Percentiles rank a stretch among this genome's conserved stretches.
phyloP scores from a whole-genome alignment of 1,140 invertebrate species.

The Caerostris extrusa region DNA sequence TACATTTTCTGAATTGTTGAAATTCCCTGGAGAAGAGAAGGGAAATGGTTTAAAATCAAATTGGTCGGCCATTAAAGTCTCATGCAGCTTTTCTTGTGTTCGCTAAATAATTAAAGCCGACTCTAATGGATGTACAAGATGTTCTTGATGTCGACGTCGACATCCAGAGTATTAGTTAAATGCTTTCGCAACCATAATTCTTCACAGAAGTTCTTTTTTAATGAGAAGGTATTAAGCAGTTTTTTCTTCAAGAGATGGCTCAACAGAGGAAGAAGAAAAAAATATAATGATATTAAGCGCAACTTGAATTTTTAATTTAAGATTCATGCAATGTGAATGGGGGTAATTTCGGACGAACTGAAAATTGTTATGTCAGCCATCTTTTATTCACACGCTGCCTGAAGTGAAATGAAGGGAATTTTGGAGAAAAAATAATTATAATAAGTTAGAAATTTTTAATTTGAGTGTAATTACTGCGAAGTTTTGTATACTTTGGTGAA shows the following conservation, averaged over 20 bases:
- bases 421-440: background rate
- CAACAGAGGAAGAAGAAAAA: background rate
- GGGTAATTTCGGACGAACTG: background rate
- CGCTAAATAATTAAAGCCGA: constrained; percentile 65
- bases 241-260: background rate
- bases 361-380: constrained; percentile 6
- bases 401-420: background rate
- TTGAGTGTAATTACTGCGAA: background rate
- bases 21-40: constrained; percentile 45
- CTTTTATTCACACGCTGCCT: background rate
- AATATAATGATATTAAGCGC: background rate
- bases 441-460: background rate
- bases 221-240: constrained; percentile 9
- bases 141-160: constrained; percentile 27
- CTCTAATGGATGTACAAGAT: constrained; percentile 54
- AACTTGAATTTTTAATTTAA: constrained; percentile 48
- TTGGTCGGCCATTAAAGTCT: constrained; percentile 41
- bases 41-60: constrained; percentile 73
- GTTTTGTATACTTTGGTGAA: background rate
- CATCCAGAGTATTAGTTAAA: constrained; percentile 66
- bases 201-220: background rate
- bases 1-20: constrained; percentile 71
- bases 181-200: constrained; percentile 12
- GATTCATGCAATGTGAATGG: background rate
- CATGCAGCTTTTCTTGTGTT: background rate